Evolutionary conservation across 2,113 vertebrate genomes (phyloP), one percentile per base, ranked within the genome.

Genomic region (Archilochus colubris): DNA sequence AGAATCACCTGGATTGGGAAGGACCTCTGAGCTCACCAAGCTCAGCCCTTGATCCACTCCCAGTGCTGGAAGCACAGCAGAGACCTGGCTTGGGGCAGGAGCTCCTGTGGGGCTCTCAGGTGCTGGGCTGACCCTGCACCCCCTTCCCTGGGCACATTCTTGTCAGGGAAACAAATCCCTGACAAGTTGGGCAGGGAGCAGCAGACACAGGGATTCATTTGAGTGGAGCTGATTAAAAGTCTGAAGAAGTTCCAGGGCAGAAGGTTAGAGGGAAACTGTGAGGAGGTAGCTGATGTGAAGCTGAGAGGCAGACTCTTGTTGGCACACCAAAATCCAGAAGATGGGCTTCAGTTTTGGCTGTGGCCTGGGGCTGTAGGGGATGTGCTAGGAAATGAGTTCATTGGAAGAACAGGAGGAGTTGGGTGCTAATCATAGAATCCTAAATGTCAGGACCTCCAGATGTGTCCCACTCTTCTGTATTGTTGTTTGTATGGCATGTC

Each of bases 181-280:
- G 33, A 33, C 33, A 2, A 13, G 12, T 27, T 51, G 16, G 38
- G 30, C 21, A 31, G n/a, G 10, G 22, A 72, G 31, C 36, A 36
- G 33, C 64, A 82, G 40, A 27, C 25, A 11, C 0, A 8, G 36
- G 27, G 14, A 43, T 14, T 38, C 10, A 36, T 51, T 50, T 24
- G 43, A 66, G 36, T 50, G 40, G 13, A 73, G 72, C 64, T 43
- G 3, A 10, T 6, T 0, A 7, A 21, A 74, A 73, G 23, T 51
- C 27, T 63, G 22, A 76, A 80, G 19, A 76, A 69, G 33, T 51
- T 55, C 10, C 18, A 80, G 14, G 14, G 14, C 16, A 64, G 31
- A 15, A 9, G 0, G 0, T 38, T 54, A 50, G 55, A 73, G 30
- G 31, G 16, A 24, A 76, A 40, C 54, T 2, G 0, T 27, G 75